Evolutionary conservation across 2,888 invertebrate species (phyloP), one percentile per base, ranked within the genome.

Genomic region (Orthosia incerta): DNA sequence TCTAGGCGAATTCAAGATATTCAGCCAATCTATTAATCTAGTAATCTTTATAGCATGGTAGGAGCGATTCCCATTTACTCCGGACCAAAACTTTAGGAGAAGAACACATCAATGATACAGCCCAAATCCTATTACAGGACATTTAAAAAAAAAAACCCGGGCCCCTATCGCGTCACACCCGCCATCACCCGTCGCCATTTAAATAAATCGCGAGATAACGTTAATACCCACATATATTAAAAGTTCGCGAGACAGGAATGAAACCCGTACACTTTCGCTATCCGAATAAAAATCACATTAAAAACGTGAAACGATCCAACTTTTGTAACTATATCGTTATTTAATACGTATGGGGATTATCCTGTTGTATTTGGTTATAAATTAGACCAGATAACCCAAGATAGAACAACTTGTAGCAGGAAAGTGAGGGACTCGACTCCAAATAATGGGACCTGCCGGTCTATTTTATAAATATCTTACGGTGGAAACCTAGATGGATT

Each of bases 221-320:
- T 63, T 84, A 82, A 82, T 71, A 65, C 80, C 73, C 73, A 74
- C 76, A 86, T 77, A 84, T 80, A 85, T 83, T 83, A 85, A 85
- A 85, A 85, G 56, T 81, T 85, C 56, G 18, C 66, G 70, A 73
- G 55, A 72, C 73, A 53, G 71, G 74, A 59, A 74, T 69, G 73
- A 81, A 83, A 79, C 75, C 66, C 66, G 61, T 73, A 80, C 59
- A 74, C 48, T 68, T 39, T 65, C 68, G 45, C 71, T 85, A 85
- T 82, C 84, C 77, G 86, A 66, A 86, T 86, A 86, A 86, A 86
- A 86, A 85, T 85, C 82, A 79, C 86, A 86, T 86, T 86, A 81
- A 84, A 85, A 79, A 72, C 75, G 73, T 46, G 62, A 66, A 84
- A 84, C 77, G 86, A 64, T 69, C 76, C 75, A 86, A 85, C 65